These are phyloP conservation scores for Norana najaformis DNA, from an alignment of 2,888 invertebrate genomes.

Conservation along the genomic window DNA sequence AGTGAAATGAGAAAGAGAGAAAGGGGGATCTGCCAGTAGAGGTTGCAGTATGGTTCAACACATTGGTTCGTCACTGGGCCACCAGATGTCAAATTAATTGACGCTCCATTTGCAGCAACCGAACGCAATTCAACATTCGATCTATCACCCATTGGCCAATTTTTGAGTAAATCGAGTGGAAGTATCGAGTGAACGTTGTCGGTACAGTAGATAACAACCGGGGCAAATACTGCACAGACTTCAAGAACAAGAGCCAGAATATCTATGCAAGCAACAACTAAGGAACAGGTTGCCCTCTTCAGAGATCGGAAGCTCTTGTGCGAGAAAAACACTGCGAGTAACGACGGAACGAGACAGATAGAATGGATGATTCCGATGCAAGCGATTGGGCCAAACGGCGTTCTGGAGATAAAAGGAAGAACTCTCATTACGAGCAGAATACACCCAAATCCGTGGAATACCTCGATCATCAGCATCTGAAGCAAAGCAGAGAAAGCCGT, in stretches of 20 bases:
- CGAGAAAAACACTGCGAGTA: background rate
- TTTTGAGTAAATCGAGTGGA: background rate
- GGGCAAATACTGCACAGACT: background rate
- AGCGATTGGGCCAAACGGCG: background rate
- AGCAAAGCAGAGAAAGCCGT: background rate
- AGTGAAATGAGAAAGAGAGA: constrained; percentile 73
- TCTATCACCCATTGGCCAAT: background rate
- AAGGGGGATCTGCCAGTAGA: constrained; percentile 69
- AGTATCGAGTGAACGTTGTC: background rate
- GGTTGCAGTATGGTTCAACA: background rate
- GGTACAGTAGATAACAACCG: constrained; percentile 14
- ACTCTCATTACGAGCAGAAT: constrained; percentile 20
- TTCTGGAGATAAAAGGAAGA: constrained; percentile 18
- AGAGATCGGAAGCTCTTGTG: constrained; percentile 13
- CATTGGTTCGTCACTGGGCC: background rate
- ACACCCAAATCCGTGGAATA: background rate
- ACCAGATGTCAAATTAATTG: background rate
- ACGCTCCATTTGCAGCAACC: background rate
- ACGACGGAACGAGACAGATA: background rate
- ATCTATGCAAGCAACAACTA: background rate
- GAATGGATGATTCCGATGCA: constrained; percentile 22
- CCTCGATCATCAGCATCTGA: constrained; percentile 7
- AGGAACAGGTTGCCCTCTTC: background rate
- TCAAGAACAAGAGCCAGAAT: background rate
- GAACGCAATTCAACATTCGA: background rate